Evolutionary conservation across 2,113 vertebrate species (phyloP).

Genomic region (Astur gentilis): DNA sequence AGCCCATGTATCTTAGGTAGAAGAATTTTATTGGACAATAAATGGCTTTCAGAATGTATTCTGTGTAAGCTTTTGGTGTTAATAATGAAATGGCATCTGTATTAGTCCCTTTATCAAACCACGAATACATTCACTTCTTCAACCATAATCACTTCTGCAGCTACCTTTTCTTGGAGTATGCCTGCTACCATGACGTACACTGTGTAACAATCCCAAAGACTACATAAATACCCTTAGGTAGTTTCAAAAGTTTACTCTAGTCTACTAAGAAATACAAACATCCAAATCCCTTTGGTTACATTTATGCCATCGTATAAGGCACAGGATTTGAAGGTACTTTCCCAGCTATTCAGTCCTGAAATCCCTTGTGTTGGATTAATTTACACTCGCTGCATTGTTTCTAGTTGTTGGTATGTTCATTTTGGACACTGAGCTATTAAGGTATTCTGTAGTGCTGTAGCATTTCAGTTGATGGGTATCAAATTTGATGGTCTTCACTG

Average conservation of each 20-base stretch:
- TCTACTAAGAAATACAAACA: neutral
- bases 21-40: neutral
- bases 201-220: neutral
- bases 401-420: neutral
- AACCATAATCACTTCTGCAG: neutral
- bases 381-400: neutral
- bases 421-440: neutral
- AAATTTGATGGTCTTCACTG: neutral
- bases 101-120: neutral
- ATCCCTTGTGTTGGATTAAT: neutral
- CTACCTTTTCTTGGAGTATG: neutral
- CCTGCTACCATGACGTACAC: neutral
- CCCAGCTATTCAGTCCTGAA: neutral
- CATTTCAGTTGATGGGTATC: neutral
- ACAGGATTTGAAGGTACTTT: neutral
- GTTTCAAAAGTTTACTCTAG: neutral
- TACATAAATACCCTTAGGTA: neutral
- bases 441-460: neutral
- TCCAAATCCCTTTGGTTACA: neutral
- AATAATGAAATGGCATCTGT: neutral
- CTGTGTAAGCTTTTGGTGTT: neutral
- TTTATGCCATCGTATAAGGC: neutral
- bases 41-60: neutral
- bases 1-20: neutral
- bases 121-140: neutral